Base-by-base conservation (phyloP, 37 sponge, comb jelly and placozoan species). In the Hexactinellida sp. region DNA sequence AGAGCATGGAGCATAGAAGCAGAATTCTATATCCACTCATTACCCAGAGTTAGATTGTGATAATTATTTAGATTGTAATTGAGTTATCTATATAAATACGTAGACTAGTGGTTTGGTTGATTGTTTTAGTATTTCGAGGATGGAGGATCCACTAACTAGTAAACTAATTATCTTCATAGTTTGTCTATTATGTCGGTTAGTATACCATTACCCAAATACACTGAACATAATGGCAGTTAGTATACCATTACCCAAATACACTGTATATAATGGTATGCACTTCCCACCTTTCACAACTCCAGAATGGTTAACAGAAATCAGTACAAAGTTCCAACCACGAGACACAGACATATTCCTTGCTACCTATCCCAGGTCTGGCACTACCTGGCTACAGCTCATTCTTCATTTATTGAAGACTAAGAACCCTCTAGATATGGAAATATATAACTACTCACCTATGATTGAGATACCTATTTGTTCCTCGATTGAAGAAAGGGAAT, bases 371-470 rank as follows among this genome's bases (percentile, higher is more conserved):
- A 37, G 47, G 51, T 85, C 54, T 85, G 85, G 85, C 1, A 85
- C 85, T 7, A 85, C 85, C n/a, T 85, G 85, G 85, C 38, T 52
- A 9, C 85, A 85, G 85, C 38, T 39, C 85, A 85, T 85, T 36
- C 38, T 85, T 13, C 19, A 36, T 36, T 39, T 41, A 39, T n/a
- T 85, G 52, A 39, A 85, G 54, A 36, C 38, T 39, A 21, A 37
- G 1, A 36, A 37, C 7, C 3, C 3, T 9, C 38, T 52, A 3
- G 85, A 52, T 0, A 52, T n/a, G 9, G 21, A 39, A 39, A 13
- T 23, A 23, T 39, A 52, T 39, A 39, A 41, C 5, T 13, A 41
- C 5, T 41, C 47, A 16, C 47, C 47, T 41, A 16, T 41, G 10
- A 41, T 41, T 5, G 47, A 41, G 13, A 16, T 41, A 16, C 47